Evolutionary conservation across 2,888 invertebrate genomes (phyloP).

Genomic region (Drosophila atroscutellata): DNA sequence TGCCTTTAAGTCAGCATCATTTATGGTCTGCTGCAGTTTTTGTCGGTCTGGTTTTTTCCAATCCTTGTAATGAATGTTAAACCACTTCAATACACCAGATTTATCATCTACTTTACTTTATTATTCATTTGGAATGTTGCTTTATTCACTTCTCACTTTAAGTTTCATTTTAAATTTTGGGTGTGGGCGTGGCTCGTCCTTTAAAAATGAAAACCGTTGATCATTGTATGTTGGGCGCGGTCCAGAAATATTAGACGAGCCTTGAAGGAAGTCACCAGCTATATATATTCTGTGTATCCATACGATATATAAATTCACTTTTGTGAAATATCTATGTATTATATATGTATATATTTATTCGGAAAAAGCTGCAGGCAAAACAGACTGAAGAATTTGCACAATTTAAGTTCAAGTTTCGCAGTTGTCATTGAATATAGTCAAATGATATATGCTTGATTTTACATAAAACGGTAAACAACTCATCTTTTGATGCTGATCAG

Average conservation of each 20-base stretch:
- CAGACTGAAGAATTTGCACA: not conserved
- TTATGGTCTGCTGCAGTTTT: not conserved
- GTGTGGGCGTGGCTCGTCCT: too few species aligned
- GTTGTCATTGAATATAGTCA: too few species aligned
- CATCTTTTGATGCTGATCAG: not conserved
- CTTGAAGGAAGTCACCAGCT: not conserved
- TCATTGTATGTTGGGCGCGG: not conserved
- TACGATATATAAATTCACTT: rapidly evolving
- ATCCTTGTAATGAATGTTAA: not conserved
- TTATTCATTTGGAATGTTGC: not conserved
- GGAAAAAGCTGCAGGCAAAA: not conserved
- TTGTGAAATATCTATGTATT: not conserved
- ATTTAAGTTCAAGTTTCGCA: not conserved
- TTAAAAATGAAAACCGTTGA: not conserved
- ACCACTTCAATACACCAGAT: not conserved
- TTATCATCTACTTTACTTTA: not conserved
- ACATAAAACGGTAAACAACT: not conserved
- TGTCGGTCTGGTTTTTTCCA: not conserved
- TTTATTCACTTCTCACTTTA: not conserved
- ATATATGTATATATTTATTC: too few species aligned
- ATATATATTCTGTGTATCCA: not conserved
- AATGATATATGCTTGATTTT: not conserved
- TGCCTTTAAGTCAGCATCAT: not conserved
- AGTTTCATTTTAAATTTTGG: not conserved
- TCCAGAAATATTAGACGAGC: not conserved